These are phyloP conservation scores for Sanderia malayensis DNA, from an alignment of 30 jellyfish, hydroid and myxozoan species.

Conservation along the genomic window DNA sequence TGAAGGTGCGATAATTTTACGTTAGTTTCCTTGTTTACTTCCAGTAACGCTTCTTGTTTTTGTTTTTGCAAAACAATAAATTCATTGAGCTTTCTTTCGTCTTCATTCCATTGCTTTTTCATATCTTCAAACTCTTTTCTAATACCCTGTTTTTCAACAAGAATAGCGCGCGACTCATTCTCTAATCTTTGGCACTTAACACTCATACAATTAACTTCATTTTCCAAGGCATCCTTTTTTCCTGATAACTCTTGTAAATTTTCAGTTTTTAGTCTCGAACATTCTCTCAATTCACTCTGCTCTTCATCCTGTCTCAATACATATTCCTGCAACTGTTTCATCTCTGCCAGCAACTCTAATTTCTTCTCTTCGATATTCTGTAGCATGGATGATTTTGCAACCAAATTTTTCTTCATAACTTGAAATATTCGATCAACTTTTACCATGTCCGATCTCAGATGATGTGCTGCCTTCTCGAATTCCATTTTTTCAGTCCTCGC, in stretches of 20 bases:
- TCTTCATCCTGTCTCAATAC: constrained; percentile 24
- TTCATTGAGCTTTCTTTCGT: constrained; percentile 7
- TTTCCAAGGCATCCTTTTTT: constrained; percentile 15
- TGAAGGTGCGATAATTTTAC: neutral
- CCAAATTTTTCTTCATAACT: constrained; percentile 56
- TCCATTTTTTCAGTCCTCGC: constrained; percentile 32
- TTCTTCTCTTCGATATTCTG: constrained; percentile 37
- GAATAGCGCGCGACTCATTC: neutral
- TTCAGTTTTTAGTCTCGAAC: constrained; percentile 11
- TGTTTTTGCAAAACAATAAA: neutral
- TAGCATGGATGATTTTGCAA: constrained; percentile 46
- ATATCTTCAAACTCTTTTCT: neutral
- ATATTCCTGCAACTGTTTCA: constrained; percentile 43
- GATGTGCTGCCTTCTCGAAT: constrained; percentile 39
- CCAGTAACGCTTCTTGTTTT: constrained; percentile 5
- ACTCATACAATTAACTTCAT: constrained; percentile 19
- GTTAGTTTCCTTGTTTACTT: neutral
- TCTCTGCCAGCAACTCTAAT: constrained; percentile 20
- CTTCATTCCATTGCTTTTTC: constrained; percentile 19
- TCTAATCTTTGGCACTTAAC: constrained; percentile 11
- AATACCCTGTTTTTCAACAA: neutral
- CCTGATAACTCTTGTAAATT: constrained; percentile 5
- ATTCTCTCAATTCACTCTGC: constrained; percentile 32
- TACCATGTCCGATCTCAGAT: constrained; percentile 35
- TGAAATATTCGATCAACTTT: constrained; percentile 43